Percentiles rank a stretch among this genome's conserved stretches.
These are phyloP conservation scores for Macropis europaea DNA, from an alignment of 2,888 invertebrate species.

Conservation along the genomic window DNA sequence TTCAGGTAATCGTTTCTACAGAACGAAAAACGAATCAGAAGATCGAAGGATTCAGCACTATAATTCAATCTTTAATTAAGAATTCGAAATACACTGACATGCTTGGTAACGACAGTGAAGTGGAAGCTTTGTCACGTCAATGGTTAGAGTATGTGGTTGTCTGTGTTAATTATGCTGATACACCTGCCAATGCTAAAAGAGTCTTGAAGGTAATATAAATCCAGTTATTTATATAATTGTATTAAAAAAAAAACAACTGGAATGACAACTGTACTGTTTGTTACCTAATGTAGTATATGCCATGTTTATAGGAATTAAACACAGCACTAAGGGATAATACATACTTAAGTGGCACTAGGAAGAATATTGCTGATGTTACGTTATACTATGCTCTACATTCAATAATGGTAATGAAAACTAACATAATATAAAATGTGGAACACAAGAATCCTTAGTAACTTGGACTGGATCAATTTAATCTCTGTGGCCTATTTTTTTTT, in stretches of 20 bases:
- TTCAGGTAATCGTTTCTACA: slow-evolving; percentile 65
- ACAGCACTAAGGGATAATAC: slow-evolving; percentile 81
- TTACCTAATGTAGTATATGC: neutral
- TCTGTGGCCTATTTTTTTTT: slow-evolving; percentile 48
- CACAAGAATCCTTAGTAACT: slow-evolving; percentile 56
- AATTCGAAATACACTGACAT: slow-evolving; percentile 66
- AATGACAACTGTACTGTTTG: neutral
- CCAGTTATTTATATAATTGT: slow-evolving; percentile 7
- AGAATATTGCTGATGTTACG: slow-evolving; percentile 86
- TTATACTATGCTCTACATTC: slow-evolving; percentile 85
- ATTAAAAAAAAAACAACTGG: neutral
- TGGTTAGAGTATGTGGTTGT: slow-evolving; percentile 86
- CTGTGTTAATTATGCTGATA: slow-evolving; percentile 81
- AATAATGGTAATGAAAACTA: slow-evolving; percentile 83
- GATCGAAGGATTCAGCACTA: slow-evolving; percentile 73
- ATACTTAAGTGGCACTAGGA: slow-evolving; percentile 82
- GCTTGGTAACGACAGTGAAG: slow-evolving; percentile 69
- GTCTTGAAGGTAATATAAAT: slow-evolving; percentile 81
- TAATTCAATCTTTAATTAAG: slow-evolving; percentile 69
- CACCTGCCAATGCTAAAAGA: slow-evolving; percentile 79
- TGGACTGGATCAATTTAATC: slow-evolving; percentile 60
- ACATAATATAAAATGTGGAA: slow-evolving; percentile 7
- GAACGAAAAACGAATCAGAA: slow-evolving; percentile 60
- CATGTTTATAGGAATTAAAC: slow-evolving; percentile 82
- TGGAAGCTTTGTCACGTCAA: slow-evolving; percentile 78